Percentiles rank a stretch among this genome's conserved stretches.
phyloP scores from a whole-genome alignment of 2,797 vertebrate genomes.

The Otus scops region DNA sequence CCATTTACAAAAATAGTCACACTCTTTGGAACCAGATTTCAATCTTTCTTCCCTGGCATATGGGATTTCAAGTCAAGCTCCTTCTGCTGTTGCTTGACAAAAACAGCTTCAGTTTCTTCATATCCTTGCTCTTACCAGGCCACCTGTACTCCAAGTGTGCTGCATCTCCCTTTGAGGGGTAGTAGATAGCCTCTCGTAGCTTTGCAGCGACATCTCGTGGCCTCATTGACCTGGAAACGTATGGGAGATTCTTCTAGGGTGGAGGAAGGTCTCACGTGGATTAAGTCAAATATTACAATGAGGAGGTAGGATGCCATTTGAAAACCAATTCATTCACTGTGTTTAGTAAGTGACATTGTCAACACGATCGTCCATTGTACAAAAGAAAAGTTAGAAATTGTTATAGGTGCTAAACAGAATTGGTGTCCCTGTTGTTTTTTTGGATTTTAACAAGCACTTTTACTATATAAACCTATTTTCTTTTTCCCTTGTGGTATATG shows the following conservation, averaged over 20 bases:
- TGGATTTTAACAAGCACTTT: neutral
- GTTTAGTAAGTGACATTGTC: neutral
- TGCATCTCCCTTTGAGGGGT: neutral
- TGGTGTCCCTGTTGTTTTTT: neutral
- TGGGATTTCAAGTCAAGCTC: neutral
- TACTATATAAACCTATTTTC: neutral
- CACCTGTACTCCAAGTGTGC: neutral
- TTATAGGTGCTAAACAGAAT: neutral
- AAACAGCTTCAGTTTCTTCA: neutral
- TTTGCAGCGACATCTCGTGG: conserved; percentile 38
- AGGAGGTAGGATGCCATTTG: neutral
- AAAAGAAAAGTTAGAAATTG: neutral
- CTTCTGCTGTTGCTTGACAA: neutral
- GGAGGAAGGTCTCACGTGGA: neutral
- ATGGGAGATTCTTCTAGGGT: neutral
- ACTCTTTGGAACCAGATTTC: neutral
- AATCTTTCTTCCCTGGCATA: neutral
- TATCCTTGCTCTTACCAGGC: accelerated
- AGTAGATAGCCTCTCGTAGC: neutral
- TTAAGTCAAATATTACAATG: neutral
- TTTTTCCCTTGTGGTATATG: neutral
- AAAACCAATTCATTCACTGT: neutral
- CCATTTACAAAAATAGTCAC: neutral
- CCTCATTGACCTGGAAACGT: neutral
- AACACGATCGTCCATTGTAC: neutral